Evolutionary conservation across 2,797 vertebrate genomes (phyloP).

Genomic region (Moxostoma hubbsi): DNA sequence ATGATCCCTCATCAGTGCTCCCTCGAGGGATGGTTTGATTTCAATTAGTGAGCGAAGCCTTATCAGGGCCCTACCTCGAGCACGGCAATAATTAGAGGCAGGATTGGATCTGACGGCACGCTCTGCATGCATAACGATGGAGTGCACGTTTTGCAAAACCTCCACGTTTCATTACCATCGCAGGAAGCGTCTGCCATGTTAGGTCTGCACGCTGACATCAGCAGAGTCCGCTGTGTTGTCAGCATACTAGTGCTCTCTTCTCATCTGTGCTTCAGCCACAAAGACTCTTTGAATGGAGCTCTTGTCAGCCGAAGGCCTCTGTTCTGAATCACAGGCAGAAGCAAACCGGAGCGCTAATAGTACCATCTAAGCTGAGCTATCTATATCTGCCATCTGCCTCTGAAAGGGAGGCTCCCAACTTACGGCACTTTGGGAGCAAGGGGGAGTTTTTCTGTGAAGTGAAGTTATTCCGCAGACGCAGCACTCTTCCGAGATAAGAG

Average conservation of each 20-base stretch:
- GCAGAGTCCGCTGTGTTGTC: constrained; percentile 39
- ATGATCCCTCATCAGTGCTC: constrained; percentile 33
- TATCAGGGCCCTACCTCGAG: constrained; percentile 37
- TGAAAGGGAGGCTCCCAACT: constrained; percentile 3
- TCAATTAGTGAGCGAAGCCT: constrained; percentile 38
- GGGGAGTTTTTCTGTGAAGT: neutral
- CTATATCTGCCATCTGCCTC: constrained; percentile 41
- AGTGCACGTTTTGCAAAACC: constrained; percentile 24
- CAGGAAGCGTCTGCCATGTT: constrained; percentile 33
- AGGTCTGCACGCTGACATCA: constrained; percentile 46
- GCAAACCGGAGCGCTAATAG: constrained; percentile 33
- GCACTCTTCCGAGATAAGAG: neutral
- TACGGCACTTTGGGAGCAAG: neutral
- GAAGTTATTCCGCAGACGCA: constrained; percentile 21
- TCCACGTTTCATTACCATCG: constrained; percentile 55
- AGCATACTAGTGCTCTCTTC: constrained; percentile 13
- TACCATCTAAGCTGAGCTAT: constrained; percentile 41
- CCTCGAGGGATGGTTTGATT: constrained; percentile 43
- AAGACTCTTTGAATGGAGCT: constrained; percentile 47
- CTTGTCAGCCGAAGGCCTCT: constrained; percentile 42
- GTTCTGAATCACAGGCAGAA: constrained; percentile 26
- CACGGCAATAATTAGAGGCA: constrained; percentile 38
- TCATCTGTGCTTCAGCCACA: constrained; percentile 22
- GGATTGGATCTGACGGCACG: constrained; percentile 25
- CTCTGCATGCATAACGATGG: constrained; percentile 31